Evolutionary conservation across 1,140 invertebrate species (phyloP).

Genomic region (Galleria mellonella): DNA sequence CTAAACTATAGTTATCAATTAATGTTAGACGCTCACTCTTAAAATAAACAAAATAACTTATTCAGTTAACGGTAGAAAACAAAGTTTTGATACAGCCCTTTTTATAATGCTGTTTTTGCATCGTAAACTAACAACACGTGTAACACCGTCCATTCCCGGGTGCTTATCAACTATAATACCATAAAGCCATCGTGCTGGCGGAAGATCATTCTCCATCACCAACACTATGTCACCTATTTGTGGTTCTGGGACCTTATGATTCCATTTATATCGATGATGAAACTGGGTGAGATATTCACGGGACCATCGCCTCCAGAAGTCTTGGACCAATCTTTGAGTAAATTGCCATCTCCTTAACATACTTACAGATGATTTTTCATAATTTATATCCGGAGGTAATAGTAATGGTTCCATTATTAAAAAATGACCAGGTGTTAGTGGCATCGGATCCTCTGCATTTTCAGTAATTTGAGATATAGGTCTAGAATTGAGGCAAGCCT

Average conservation of each 20-base stretch:
- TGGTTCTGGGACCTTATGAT: not conserved
- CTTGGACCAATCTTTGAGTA: conserved; percentile 9
- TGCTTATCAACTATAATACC: no score
- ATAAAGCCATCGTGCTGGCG: no score
- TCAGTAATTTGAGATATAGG: conserved; percentile 2
- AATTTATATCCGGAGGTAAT: conserved; percentile 10
- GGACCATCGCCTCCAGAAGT: conserved; percentile 18
- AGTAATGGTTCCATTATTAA: conserved; percentile 34
- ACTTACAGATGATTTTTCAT: not conserved
- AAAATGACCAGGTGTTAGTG: conserved; percentile 42
- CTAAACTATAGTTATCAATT: no score
- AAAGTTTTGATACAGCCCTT: no score
- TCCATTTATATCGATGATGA: conserved; percentile 10
- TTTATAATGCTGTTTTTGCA: no score
- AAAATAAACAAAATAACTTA: no score
- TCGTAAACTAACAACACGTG: no score
- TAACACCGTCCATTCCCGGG: no score
- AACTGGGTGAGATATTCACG: conserved; percentile 12
- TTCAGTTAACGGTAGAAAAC: no score
- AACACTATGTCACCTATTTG: no score
- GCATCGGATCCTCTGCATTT: conserved; percentile 3
- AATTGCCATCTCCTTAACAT: conserved; percentile 11
- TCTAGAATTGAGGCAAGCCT: not conserved
- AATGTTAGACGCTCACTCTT: no score
- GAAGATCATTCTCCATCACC: no score